These are phyloP conservation scores for Clarias platycephalus DNA, from an alignment of 2,797 vertebrate species.

Conservation along the genomic window DNA sequence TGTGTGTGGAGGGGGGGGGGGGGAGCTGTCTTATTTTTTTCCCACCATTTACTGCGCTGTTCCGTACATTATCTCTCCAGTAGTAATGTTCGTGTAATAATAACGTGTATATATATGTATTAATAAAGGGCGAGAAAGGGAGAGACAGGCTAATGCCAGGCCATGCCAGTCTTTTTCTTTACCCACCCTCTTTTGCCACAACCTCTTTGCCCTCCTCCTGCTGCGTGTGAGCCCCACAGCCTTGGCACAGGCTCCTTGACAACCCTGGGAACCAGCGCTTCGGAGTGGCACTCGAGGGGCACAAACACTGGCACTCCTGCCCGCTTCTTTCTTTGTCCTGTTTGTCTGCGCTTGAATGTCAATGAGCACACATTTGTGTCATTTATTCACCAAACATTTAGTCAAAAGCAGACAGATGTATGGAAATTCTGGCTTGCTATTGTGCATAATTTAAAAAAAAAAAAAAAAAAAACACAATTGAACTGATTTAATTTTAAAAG, in stretches of 20 bases:
- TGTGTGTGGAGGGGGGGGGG: conserved; percentile 12
- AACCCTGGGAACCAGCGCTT: conserved; percentile 62
- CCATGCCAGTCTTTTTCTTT: conserved; percentile 25
- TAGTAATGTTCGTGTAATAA: not conserved
- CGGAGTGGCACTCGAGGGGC: conserved; percentile 62
- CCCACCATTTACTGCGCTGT: conserved; percentile 20
- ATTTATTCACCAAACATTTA: conserved; percentile 60
- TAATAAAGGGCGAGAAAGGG: conserved; percentile 52
- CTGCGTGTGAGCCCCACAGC: conserved; percentile 46
- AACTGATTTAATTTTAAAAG: conserved; percentile 48
- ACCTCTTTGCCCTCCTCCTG: conserved; percentile 30
- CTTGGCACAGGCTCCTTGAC: conserved; percentile 58
- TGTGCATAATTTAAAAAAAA: conserved; percentile 31
- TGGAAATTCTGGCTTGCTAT: conserved; percentile 47
- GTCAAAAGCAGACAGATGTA: conserved; percentile 55
- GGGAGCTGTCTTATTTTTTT: conserved; percentile 32
- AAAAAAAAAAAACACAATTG: conserved; percentile 12
- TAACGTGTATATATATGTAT: not conserved
- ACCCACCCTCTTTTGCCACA: conserved; percentile 13
- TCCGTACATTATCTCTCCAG: not conserved
- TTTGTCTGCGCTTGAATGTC: conserved; percentile 58
- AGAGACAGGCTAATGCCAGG: conserved; percentile 66
- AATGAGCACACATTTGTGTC: conserved; percentile 57
- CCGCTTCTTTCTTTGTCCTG: conserved; percentile 58
- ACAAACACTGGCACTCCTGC: conserved; percentile 59